Conservation (phyloP, 1,140 invertebrate species). For the Hycleus cichorii region DNA sequence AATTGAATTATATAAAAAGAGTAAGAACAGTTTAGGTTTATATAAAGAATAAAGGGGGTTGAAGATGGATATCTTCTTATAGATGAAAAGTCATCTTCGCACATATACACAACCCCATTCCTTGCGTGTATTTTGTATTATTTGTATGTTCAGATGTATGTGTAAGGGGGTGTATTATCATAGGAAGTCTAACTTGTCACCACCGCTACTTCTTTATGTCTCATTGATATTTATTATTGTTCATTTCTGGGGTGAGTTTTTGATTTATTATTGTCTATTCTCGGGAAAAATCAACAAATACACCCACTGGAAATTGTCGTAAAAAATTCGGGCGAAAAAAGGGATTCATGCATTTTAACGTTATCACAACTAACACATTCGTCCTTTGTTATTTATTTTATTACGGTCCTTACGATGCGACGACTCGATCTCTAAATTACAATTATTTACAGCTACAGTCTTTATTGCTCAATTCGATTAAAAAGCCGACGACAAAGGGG, state of each 20-base stretch:
- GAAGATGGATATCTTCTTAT: not conserved
- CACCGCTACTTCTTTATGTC: constrained; percentile 27
- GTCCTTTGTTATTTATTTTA: constrained; percentile 13
- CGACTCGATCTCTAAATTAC: constrained; percentile 8
- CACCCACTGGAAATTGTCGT: no score
- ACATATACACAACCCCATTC: constrained; percentile 16
- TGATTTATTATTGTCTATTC: constrained; percentile 2
- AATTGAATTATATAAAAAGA: constrained; percentile 9
- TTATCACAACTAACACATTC: constrained; percentile 4
- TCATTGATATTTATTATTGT: constrained; percentile 24
- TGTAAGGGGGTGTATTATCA: constrained; percentile 19
- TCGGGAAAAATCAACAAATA: no score
- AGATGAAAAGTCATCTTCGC: constrained; percentile 22
- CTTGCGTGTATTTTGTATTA: no score
- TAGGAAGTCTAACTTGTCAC: constrained; percentile 26
- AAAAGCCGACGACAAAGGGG: no score
- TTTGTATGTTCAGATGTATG: no score
- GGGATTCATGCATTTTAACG: constrained; percentile 17
- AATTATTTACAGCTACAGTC: constrained; percentile 8
- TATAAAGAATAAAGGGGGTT: no score
- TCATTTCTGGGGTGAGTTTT: constrained; percentile 2
- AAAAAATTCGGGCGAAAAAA: not conserved
- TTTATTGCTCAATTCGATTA: no score
- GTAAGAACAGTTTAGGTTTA: no score
- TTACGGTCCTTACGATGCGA: constrained; percentile 9